Conservation (phyloP, 2,797 vertebrate species). For the Dendrocincla tyrannina region DNA sequence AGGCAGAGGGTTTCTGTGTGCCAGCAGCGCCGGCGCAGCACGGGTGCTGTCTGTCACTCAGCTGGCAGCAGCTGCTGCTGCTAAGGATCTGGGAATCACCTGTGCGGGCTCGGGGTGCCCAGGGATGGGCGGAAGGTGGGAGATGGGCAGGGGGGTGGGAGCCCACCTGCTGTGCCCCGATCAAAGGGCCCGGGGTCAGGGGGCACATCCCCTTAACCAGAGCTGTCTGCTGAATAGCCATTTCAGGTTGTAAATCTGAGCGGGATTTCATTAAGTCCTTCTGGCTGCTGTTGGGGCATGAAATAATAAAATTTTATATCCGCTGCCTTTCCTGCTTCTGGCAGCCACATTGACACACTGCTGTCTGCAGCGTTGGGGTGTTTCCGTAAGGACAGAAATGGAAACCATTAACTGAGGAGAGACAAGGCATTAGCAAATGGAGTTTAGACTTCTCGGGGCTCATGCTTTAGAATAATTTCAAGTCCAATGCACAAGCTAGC, state of each 20-base stretch:
- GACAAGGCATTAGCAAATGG: conserved; percentile 9
- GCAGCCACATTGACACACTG: conserved; percentile 72
- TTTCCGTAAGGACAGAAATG: conserved; percentile 57
- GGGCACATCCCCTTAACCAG: conserved; percentile 75
- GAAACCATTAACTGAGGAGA: conserved; percentile 41
- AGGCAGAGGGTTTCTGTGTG: not conserved
- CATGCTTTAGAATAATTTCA: not conserved
- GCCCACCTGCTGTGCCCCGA: conserved; percentile 80
- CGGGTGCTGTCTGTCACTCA: conserved; percentile 42
- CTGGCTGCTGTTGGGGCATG: conserved; percentile 78
- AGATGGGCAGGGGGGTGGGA: conserved; percentile 55
- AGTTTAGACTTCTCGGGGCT: not conserved
- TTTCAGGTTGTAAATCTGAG: conserved; percentile 85
- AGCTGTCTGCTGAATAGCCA: conserved; percentile 80
- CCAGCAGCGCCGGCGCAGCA: rapidly evolving
- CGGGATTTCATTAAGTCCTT: conserved; percentile 83
- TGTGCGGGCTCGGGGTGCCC: conserved; percentile 60
- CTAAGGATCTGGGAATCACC: conserved; percentile 59
- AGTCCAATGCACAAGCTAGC: not conserved
- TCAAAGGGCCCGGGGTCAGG: conserved; percentile 82
- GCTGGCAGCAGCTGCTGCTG: conserved; percentile 73
- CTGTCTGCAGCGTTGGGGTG: conserved; percentile 40
- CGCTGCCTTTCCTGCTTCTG: conserved; percentile 79
- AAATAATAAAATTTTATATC: conserved; percentile 84
- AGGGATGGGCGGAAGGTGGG: conserved; percentile 21